Percentiles rank a stretch among this genome's conserved stretches.
phyloP scores from a whole-genome alignment of 2,888 invertebrate species.

The Drosophila barbarae region DNA sequence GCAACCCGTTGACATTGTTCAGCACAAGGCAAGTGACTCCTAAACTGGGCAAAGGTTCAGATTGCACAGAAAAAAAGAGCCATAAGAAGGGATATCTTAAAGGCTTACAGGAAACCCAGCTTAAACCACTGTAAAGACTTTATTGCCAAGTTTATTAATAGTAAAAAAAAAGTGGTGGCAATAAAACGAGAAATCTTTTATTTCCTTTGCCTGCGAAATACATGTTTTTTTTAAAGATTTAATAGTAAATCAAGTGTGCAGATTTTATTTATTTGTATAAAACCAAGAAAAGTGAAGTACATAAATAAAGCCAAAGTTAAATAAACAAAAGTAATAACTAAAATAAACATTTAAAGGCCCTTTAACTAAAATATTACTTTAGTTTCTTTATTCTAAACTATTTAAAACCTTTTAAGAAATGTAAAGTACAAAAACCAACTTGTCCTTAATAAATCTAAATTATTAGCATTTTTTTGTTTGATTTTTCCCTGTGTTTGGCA shows the following conservation, averaged over 20 bases:
- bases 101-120: neutral
- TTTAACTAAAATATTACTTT: neutral
- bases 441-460: neutral
- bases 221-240: neutral
- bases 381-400: neutral
- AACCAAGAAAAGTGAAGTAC: neutral
- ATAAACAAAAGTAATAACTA: neutral
- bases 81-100: neutral
- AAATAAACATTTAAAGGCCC: neutral
- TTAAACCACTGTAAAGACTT: neutral
- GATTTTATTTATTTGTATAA: neutral
- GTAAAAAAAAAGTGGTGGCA: neutral
- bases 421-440: no score
- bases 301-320: neutral
- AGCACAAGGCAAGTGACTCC: slow-evolving; percentile 22
- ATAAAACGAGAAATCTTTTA: neutral
- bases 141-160: neutral
- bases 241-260: neutral
- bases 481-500: slow-evolving; percentile 15
- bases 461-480: neutral
- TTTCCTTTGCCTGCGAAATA: neutral
- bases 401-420: no score
- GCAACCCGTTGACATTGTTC: slow-evolving; percentile 39
- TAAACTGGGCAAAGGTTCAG: slow-evolving; percentile 36
- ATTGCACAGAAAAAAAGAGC: neutral